Conservation (phyloP, 2,888 invertebrate genomes). For the Octonoba sinensis region DNA sequence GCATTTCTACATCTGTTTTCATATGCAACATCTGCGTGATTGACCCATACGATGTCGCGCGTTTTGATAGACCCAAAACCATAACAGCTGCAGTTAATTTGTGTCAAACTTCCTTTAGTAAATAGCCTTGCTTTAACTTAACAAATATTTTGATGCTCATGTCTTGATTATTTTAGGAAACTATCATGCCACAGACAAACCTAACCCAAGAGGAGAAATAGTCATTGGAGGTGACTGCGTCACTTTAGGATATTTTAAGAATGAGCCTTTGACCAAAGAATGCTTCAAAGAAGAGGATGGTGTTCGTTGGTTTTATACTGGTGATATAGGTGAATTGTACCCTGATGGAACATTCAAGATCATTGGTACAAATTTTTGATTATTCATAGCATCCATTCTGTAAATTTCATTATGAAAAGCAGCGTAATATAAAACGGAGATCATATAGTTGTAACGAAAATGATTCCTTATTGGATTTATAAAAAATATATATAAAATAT, state of each 20-base stretch:
- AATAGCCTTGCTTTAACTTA: too few relatives aligned
- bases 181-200: conserved; percentile 88
- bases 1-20: too few relatives aligned
- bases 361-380: conserved; percentile 81
- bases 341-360: conserved; percentile 95
- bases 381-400: not conserved
- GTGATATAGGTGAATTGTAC: conserved; percentile 95
- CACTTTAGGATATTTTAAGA: conserved; percentile 93
- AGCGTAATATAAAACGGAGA: not conserved
- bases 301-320: conserved; percentile 92
- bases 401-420: not conserved
- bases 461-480: too few relatives aligned
- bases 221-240: conserved; percentile 91
- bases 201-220: conserved; percentile 87
- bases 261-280: conserved; percentile 78
- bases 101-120: too few relatives aligned
- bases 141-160: too few relatives aligned
- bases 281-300: conserved; percentile 85
- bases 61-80: too few relatives aligned
- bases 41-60: too few relatives aligned
- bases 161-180: conserved; percentile 74
- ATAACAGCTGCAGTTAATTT: too few relatives aligned
- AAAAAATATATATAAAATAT: too few relatives aligned
- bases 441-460: too few relatives aligned
- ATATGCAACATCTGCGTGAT: too few relatives aligned